phyloP scores from a whole-genome alignment of 2,888 invertebrate species.

The Acanthoscelides obtectus region DNA sequence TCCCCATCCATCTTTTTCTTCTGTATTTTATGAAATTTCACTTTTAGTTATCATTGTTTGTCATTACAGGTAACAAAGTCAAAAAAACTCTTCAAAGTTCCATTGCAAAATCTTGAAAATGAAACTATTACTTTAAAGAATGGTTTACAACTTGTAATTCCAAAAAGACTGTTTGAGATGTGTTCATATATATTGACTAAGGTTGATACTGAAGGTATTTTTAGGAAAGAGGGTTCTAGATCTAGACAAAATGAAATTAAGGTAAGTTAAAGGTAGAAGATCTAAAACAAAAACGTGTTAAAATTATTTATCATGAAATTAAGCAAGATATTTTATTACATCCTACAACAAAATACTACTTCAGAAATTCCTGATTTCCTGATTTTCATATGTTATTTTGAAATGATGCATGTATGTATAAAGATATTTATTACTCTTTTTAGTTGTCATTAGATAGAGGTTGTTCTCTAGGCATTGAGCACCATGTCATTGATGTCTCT shows the following conservation, averaged over 20 bases:
- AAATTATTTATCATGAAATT: too few species aligned
- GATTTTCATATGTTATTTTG: too few species aligned
- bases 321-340: too few species aligned
- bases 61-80: constrained; percentile 36
- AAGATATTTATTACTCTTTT: constrained; percentile 24
- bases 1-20: too few species aligned
- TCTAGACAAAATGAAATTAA: constrained; percentile 77
- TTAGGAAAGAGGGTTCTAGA: constrained; percentile 84
- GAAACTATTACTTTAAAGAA: constrained; percentile 60
- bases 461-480: constrained; percentile 62
- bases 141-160: constrained; percentile 67
- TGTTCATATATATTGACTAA: constrained; percentile 64
- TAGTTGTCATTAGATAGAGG: constrained; percentile 69
- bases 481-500: constrained; percentile 80
- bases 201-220: constrained; percentile 75
- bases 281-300: neutral
- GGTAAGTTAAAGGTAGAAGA: constrained; percentile 45
- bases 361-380: too few species aligned
- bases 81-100: constrained; percentile 53
- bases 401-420: too few species aligned
- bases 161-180: constrained; percentile 67
- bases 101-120: constrained; percentile 51
- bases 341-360: too few species aligned
- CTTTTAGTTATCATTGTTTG: constrained; percentile 16
- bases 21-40: constrained; percentile 8